phyloP scores from a whole-genome alignment of 2,888 invertebrate genomes.

The Amblyjoppa proteus region DNA sequence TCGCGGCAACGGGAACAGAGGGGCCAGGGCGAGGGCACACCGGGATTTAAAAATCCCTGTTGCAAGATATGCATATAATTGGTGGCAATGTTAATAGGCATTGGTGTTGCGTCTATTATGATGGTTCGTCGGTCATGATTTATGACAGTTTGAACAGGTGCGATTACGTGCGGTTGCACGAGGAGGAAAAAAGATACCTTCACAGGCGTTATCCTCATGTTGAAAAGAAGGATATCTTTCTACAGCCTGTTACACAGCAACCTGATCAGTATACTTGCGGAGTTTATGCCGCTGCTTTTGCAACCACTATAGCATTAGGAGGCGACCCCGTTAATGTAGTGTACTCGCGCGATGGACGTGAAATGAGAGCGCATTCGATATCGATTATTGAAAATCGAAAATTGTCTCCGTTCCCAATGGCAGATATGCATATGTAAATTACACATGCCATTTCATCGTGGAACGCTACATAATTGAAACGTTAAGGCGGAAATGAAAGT shows the following conservation, averaged over 20 bases:
- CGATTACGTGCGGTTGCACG: conserved; percentile 17
- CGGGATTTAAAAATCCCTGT: too few species aligned
- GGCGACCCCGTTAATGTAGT: conserved; percentile 24
- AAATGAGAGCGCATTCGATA: background rate
- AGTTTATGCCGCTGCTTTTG: conserved; percentile 55
- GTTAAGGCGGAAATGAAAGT: background rate
- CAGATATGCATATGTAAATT: background rate
- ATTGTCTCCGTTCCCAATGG: conserved; percentile 8
- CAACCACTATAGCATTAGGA: conserved; percentile 51
- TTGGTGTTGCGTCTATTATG: conserved; percentile 56
- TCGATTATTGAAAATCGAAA: too few species aligned
- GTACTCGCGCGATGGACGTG: conserved; percentile 28
- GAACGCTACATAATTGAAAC: too few species aligned
- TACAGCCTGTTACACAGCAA: conserved; percentile 33
- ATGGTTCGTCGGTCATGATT: conserved; percentile 9
- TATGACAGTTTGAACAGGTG: conserved; percentile 44
- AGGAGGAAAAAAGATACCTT: conserved; percentile 38
- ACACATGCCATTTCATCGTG: background rate
- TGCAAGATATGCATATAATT: conserved; percentile 44
- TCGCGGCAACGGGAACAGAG: too few species aligned
- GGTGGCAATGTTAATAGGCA: conserved; percentile 49
- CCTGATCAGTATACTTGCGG: conserved; percentile 49
- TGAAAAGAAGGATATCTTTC: background rate
- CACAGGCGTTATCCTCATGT: conserved; percentile 32
- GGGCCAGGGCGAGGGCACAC: too few species aligned